phyloP scores from a whole-genome alignment of 2,797 vertebrate species.

The Pteropus rufus region DNA sequence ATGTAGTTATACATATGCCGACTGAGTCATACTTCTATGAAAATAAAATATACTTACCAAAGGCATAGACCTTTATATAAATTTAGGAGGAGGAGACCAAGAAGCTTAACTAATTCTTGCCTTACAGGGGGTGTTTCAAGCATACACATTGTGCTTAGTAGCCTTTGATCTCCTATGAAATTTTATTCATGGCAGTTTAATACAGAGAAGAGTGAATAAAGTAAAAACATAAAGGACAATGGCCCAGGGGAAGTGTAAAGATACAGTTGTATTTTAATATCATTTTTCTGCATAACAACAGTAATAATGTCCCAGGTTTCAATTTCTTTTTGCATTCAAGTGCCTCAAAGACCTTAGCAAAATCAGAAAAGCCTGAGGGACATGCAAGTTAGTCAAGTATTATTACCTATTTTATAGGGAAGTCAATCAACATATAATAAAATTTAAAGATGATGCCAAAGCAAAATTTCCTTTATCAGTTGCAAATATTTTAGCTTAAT shows the following conservation, averaged over 20 bases:
- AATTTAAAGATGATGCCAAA: slow-evolving; percentile 41
- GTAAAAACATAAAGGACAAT: slow-evolving; percentile 68
- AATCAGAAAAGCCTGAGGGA: slow-evolving; percentile 55
- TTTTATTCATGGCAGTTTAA: slow-evolving; percentile 66
- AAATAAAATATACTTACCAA: slow-evolving; percentile 64
- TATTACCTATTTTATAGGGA: slow-evolving; percentile 45
- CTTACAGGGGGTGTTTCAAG: slow-evolving; percentile 66
- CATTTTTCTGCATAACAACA: slow-evolving; percentile 70
- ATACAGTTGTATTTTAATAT: slow-evolving; percentile 71
- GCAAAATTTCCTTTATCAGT: background rate
- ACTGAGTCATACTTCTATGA: slow-evolving; percentile 36
- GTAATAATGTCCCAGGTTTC: slow-evolving; percentile 70
- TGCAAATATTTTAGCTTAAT: background rate
- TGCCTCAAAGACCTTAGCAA: slow-evolving; percentile 48
- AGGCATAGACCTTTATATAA: slow-evolving; percentile 50
- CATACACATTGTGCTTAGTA: slow-evolving; percentile 27
- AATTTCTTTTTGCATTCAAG: slow-evolving; percentile 60
- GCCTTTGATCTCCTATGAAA: slow-evolving; percentile 69
- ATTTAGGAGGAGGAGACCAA: slow-evolving; percentile 51
- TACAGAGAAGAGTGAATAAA: slow-evolving; percentile 62
- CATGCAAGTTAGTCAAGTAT: slow-evolving; percentile 36
- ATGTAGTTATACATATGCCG: slow-evolving; percentile 14
- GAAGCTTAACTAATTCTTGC: slow-evolving; percentile 70
- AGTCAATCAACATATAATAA: slow-evolving; percentile 48
- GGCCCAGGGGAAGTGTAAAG: slow-evolving; percentile 64